These are phyloP conservation scores for Gymnorhina tibicen DNA, from an alignment of 2,113 vertebrate genomes.

Conservation along the genomic window DNA sequence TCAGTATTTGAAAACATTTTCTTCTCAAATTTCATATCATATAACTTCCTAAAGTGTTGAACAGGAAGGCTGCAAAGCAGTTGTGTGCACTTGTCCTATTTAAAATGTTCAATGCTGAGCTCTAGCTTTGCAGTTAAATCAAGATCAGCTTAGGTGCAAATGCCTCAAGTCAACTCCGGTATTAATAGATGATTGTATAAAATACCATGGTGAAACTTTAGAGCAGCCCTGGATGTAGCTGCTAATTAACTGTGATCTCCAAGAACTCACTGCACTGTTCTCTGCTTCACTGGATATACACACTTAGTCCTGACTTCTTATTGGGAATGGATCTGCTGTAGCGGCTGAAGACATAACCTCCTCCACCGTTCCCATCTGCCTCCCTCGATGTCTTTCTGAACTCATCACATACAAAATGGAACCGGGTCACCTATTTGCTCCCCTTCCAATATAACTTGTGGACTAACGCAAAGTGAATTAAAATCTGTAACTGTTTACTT, in stretches of 20 bases:
- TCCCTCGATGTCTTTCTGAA: background rate
- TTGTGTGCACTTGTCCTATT: background rate
- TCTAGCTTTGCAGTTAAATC: background rate
- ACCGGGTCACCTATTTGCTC: background rate
- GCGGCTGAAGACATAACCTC: background rate
- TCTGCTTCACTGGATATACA: background rate
- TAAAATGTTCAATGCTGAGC: background rate
- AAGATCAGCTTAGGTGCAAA: background rate
- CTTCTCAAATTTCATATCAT: background rate
- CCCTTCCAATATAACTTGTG: background rate
- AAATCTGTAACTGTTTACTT: background rate
- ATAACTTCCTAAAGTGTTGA: background rate
- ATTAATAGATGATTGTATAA: background rate
- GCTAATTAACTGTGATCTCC: background rate
- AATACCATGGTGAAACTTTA: background rate
- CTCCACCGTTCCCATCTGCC: background rate
- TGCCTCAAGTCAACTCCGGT: background rate
- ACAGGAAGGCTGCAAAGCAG: background rate
- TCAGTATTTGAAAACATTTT: background rate
- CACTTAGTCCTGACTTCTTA: background rate
- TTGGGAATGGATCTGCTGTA: background rate
- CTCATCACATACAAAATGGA: background rate
- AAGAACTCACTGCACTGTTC: background rate
- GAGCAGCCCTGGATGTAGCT: background rate
- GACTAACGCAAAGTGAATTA: background rate